Conservation (phyloP, 2,113 vertebrate species). For the Oreocharis arfaki region DNA sequence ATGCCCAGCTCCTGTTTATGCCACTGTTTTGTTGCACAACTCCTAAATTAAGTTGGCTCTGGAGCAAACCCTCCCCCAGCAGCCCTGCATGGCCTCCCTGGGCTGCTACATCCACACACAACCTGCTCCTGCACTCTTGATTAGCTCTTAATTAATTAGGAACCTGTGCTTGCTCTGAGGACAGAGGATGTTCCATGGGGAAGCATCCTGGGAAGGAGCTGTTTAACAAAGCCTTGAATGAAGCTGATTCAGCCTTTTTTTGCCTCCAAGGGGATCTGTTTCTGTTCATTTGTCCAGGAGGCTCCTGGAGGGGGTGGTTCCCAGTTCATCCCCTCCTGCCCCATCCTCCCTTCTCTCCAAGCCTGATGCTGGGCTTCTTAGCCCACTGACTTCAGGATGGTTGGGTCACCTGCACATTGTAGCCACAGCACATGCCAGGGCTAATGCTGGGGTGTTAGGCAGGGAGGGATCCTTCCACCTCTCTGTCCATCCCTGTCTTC, state of each 20-base stretch:
- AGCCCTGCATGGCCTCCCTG: not conserved
- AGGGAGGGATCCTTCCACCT: not conserved
- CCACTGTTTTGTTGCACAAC: not conserved
- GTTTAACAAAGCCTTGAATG: not conserved
- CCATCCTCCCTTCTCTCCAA: not conserved
- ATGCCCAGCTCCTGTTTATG: not conserved
- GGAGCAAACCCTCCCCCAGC: not conserved
- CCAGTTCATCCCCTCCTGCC: not conserved
- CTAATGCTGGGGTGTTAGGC: not conserved
- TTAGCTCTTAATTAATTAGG: not conserved
- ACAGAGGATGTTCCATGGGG: not conserved
- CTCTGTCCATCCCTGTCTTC: not conserved
- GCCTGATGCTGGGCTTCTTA: not conserved
- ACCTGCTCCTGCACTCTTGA: not conserved
- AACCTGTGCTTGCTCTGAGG: not conserved
- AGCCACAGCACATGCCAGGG: not conserved
- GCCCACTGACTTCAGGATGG: not conserved
- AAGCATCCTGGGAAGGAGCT: not conserved
- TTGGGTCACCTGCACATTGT: fast-evolving
- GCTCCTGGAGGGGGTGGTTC: not conserved
- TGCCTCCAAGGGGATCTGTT: not conserved
- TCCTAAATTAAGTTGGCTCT: not conserved
- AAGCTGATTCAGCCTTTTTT: not conserved
- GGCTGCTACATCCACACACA: not conserved
- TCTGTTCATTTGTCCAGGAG: not conserved